Evolutionary conservation across 2,888 invertebrate genomes (phyloP), one percentile per base, ranked within the genome.

Genomic region (Cheilosia vernalis): DNA sequence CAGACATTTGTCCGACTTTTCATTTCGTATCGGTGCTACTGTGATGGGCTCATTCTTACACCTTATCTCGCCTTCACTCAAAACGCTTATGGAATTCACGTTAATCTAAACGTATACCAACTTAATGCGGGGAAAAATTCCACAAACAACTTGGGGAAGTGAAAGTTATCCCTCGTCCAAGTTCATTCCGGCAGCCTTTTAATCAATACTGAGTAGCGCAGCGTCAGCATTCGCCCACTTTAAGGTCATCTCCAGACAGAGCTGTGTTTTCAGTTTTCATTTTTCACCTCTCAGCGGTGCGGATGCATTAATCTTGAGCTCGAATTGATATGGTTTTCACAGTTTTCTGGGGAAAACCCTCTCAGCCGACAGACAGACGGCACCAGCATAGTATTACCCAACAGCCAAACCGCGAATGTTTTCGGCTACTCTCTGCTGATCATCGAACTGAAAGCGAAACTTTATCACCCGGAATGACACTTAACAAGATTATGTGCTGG

Each of bases 361-460:
- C 21, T 37, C 37, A 30, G 49, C 37, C 44, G 42, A 55, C 44
- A 61, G 47, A 51, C 42, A 61, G 47, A 78, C 56, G 47, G 47
- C 55, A 61, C 17, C 53, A 61, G 60, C 40, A 61, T 78, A n/a
- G n/a, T n/a, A 27, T 78, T 78, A 78, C 49, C 64, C 70, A 78
- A 70, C 56, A 13, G 37, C 13, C 37, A 37, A 37, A 61, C 17
- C 24, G 24, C 15, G 49, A 47, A 61, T 51, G 30, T 44, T 60
- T 60, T 76, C 51, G 15, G n/a, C 2, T 13, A 42, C 44, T 24
- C 21, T 37, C 33, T n/a, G 44, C 15, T 63, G 61, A 78, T 70
- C 78, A 78, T 70, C 78, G 70, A 78, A 70, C 70, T 78, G 78
- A 78, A 78, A 78, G 78, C 70, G 78, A 78, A 78, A 78, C 64